Base-by-base conservation (phyloP, 2,888 invertebrate species). In the Dichetophora obliterata region DNA sequence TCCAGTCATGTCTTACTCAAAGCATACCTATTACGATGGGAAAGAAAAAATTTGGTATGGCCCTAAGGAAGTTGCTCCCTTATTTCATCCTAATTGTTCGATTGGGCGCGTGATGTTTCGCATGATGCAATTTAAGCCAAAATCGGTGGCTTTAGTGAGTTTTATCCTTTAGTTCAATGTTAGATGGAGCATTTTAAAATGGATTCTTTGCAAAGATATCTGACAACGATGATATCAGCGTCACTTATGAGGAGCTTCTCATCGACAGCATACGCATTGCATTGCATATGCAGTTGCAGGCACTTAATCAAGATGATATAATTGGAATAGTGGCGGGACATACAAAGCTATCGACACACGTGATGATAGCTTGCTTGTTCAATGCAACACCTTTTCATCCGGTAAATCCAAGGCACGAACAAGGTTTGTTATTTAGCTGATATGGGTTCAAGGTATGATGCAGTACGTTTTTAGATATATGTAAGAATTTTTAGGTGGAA, bases 41-140 rank as follows among this genome's bases (percentile, higher is more conserved):
- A 11, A 48, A 11, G 22, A 9, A 5, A 48, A 68, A 68, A 16
- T 68, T n/a, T 68, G 68, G 68, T 14, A 68, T 50, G 68, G 68
- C 0, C 68, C 48, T 16, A 48, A 68, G 3, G 2, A 5, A 6
- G 11, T 14, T 0, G 24, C 8, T 3, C 50, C 68, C 14, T 16
- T 68, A 11, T 68, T 50, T 50, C 22, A 68, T 68, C 68, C 50
- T 5, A 50, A 68, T 16, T 50, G 68, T 11, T 68, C 68, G 11
- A 14, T 50, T 9, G 68, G 68, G 3, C 63, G 63, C 5, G 48
- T 68, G 2, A 5, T 68, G 16, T 48, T 24, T 27, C 5, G 24
- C 14, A 68, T 48, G 50, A 68, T 68, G 68, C 22, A 68, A 27
- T 27, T 68, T 22, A 68, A 68, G 19, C 68, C 68, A 8, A 68